Percentiles rank a stretch among this genome's conserved stretches.
Evolutionary conservation across 1,140 invertebrate genomes (phyloP).

Genomic region (Neodiprion virginianus): DNA sequence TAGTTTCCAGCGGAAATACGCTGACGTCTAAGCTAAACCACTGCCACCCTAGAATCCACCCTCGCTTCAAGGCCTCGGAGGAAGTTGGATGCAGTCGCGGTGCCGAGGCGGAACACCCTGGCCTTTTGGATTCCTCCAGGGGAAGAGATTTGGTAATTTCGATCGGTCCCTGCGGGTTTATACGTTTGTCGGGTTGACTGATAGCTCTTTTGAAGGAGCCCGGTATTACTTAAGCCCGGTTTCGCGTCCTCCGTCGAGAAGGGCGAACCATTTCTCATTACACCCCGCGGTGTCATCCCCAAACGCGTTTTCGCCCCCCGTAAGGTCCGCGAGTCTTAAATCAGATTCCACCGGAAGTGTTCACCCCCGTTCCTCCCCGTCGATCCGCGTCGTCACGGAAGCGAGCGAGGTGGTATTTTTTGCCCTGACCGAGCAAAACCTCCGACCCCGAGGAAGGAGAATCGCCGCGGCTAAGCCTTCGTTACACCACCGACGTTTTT

Average conservation of each 20-base stretch:
- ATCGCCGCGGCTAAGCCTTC: neutral
- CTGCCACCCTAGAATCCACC: too few species aligned
- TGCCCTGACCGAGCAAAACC: neutral
- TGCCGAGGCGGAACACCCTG: too few species aligned
- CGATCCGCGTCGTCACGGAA: neutral
- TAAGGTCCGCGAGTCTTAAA: neutral
- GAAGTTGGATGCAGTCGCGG: too few species aligned
- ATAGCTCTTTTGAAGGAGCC: conserved; percentile 42
- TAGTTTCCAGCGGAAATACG: too few species aligned
- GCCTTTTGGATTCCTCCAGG: neutral
- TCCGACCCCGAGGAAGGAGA: neutral
- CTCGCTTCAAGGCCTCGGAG: too few species aligned
- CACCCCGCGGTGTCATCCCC: conserved; percentile 28
- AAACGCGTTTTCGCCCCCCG: neutral
- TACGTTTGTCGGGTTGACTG: conserved; percentile 36
- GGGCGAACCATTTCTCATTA: conserved; percentile 45
- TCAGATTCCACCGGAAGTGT: neutral
- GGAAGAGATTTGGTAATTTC: conserved; percentile 6
- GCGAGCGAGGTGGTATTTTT: neutral
- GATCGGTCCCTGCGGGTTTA: conserved; percentile 21
- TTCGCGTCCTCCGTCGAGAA: conserved; percentile 21
- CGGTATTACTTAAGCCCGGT: conserved; percentile 45
- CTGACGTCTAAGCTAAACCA: too few species aligned
- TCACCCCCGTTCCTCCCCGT: neutral
- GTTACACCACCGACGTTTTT: neutral